phyloP scores from a whole-genome alignment of 2,113 vertebrate genomes.

The Lepidothrix coronata region DNA sequence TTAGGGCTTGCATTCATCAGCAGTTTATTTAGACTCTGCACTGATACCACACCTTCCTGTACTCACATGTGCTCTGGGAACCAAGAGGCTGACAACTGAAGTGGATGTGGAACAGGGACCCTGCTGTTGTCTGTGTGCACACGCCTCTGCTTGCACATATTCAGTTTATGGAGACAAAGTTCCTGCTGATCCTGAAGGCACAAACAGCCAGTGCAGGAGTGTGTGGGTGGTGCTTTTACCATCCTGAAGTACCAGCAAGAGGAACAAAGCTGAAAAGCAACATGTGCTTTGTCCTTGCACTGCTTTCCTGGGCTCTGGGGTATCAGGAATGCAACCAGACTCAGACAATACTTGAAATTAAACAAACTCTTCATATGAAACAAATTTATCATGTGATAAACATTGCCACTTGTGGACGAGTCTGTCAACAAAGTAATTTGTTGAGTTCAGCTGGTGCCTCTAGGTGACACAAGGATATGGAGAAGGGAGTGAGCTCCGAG shows the following conservation, averaged over 20 bases:
- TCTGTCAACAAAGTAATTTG: neutral
- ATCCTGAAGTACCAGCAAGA: neutral
- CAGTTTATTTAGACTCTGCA: neutral
- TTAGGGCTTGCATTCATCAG: neutral
- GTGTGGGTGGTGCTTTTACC: neutral
- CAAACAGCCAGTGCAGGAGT: neutral
- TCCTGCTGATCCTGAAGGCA: neutral
- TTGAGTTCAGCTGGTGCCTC: neutral
- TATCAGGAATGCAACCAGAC: neutral
- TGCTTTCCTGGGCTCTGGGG: neutral
- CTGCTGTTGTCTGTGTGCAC: accelerated
- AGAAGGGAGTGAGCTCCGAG: neutral
- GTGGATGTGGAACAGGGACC: neutral
- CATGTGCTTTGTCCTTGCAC: neutral
- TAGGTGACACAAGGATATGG: neutral
- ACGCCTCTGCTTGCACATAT: accelerated
- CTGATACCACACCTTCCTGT: neutral
- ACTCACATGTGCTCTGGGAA: accelerated
- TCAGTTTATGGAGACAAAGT: neutral
- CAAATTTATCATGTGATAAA: neutral
- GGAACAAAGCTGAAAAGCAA: neutral
- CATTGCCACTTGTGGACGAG: neutral
- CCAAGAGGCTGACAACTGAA: neutral
- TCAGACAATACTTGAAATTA: neutral
- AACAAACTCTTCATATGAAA: neutral